A percentile compares a stretch with the other conserved stretches of the same genome.
These are phyloP conservation scores for Aurelia coerulea DNA, from an alignment of 30 jellyfish, hydroid and myxozoan genomes.

Conservation along the genomic window DNA sequence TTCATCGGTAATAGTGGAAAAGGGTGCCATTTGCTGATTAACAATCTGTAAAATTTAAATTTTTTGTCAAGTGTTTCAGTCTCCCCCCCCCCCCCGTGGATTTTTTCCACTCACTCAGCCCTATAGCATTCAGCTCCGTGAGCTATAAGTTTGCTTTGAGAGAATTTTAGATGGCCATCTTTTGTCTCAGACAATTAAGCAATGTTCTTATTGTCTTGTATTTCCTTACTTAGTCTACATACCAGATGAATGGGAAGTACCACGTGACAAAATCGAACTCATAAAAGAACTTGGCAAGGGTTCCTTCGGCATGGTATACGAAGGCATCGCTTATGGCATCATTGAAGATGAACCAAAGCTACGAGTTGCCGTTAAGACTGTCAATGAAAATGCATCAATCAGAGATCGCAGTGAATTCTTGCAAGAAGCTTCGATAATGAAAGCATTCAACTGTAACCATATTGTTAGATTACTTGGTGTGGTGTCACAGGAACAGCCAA, in stretches of 20 bases:
- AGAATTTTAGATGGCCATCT: no score
- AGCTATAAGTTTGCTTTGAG: no score
- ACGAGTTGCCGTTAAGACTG: constrained; percentile 97
- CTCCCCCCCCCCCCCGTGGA: neutral
- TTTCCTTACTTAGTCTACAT: constrained; percentile 64
- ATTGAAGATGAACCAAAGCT: constrained; percentile 71
- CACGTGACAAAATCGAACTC: constrained; percentile 95
- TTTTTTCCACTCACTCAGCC: neutral
- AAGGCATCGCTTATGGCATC: constrained; percentile 93
- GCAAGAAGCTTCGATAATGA: constrained; percentile 97
- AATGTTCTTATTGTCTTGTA: no score
- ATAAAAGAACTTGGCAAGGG: constrained; percentile 96
- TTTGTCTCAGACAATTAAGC: no score
- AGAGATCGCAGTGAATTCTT: constrained; percentile 93
- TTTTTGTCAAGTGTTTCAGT: no score
- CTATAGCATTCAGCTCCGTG: neutral
- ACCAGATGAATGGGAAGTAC: constrained; percentile 98
- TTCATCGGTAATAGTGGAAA: neutral
- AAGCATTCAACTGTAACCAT: constrained; percentile 93
- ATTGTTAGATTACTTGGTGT: constrained; percentile 93
- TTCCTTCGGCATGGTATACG: constrained; percentile 98
- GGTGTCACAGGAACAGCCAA: constrained; percentile 98
- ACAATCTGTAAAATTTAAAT: neutral
- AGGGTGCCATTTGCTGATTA: neutral
- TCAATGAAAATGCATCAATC: constrained; percentile 92